A percentile compares a stretch with the other conserved stretches of the same genome.
Conservation (phyloP, 2,888 invertebrate species). For the Ophion obscuratus region DNA sequence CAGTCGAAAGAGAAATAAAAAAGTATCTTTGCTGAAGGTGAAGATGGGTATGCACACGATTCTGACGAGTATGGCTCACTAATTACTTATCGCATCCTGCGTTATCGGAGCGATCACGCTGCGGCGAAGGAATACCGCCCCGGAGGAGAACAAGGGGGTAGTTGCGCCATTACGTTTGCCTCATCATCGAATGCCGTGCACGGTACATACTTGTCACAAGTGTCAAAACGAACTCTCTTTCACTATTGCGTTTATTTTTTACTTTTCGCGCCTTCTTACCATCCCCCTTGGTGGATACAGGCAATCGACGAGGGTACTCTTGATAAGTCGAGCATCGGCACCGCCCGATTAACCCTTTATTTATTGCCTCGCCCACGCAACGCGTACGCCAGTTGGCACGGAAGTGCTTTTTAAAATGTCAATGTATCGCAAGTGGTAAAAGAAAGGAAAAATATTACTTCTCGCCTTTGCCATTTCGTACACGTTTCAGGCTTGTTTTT, state of each 20-base stretch:
- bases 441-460: no score
- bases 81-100: conserved; percentile 51
- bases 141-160: no score
- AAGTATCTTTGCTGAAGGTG: background rate
- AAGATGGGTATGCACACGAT: background rate
- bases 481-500: background rate
- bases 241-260: background rate
- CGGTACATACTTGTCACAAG: conserved; percentile 40
- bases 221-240: conserved; percentile 19
- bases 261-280: background rate
- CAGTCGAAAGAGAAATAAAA: conserved; percentile 13
- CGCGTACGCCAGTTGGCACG: no score
- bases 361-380: no score
- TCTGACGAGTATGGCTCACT: conserved; percentile 39
- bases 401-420: no score
- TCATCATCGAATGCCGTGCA: conserved; percentile 15
- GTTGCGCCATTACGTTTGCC: background rate
- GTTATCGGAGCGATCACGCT: background rate
- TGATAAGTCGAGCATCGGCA: no score
- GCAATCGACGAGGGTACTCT: background rate
- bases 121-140: background rate
- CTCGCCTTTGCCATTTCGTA: no score
- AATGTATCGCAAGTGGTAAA: no score
- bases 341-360: no score
- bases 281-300: no score